Conservation (phyloP, 2,113 vertebrate genomes). For the Morphnarchus princeps region DNA sequence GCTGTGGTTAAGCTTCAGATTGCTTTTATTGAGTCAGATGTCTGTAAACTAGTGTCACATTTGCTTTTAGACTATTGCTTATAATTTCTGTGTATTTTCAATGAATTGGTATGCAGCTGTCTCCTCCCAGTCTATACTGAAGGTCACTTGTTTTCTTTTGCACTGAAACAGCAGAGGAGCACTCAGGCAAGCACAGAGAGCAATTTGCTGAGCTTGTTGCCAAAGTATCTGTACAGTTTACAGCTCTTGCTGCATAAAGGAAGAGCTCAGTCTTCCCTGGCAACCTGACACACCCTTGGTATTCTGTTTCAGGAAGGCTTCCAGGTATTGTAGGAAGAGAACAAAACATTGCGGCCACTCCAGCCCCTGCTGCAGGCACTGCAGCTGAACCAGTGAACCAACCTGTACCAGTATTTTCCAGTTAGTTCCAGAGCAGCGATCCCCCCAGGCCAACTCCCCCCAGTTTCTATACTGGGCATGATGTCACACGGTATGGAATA, state of each 20-base stretch:
- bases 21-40: background rate
- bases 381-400: no score
- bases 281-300: background rate
- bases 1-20: background rate
- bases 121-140: background rate
- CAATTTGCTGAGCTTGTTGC: background rate
- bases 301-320: background rate
- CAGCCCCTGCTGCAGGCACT: no score
- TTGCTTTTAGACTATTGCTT: background rate
- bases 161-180: background rate
- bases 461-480: no score
- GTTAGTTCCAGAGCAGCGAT: no score
- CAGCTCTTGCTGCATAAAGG: background rate
- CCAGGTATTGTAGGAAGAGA: background rate
- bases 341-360: background rate
- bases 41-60: accelerated
- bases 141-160: background rate
- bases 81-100: background rate
- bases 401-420: no score
- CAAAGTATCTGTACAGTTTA: background rate
- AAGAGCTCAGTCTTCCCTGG: background rate
- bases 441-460: no score
- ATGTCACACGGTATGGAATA: no score
- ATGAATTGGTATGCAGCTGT: background rate
- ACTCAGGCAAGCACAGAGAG: background rate